These are phyloP conservation scores for Eolophus roseicapilla DNA, from an alignment of 2,113 vertebrate genomes.

Conservation along the genomic window DNA sequence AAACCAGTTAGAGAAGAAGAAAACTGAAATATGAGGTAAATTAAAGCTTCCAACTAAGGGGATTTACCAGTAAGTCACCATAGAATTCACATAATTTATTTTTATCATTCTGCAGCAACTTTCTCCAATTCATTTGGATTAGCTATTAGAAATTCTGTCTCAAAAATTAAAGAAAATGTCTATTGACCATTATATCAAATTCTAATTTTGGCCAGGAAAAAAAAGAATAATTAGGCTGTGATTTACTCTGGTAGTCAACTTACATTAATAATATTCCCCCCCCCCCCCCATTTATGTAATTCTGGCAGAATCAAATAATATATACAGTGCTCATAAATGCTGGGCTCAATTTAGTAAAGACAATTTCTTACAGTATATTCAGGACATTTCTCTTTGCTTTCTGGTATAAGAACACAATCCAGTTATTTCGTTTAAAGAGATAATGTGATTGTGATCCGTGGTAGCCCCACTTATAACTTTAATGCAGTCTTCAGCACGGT, in stretches of 20 bases:
- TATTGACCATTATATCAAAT: constrained; percentile 65
- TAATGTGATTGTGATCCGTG: not conserved
- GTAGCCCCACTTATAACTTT: not conserved
- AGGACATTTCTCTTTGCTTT: constrained; percentile 39
- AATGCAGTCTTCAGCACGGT: not conserved
- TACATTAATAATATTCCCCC: not conserved
- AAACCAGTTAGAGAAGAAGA: not conserved
- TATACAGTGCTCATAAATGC: constrained; percentile 5
- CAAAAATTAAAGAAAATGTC: constrained; percentile 62
- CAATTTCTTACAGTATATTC: constrained; percentile 52
- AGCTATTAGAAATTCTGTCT: constrained; percentile 41
- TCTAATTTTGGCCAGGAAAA: constrained; percentile 55
- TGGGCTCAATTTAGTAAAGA: constrained; percentile 50
- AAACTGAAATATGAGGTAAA: constrained; percentile 54
- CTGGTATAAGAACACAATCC: not conserved
- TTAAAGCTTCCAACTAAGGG: constrained; percentile 48
- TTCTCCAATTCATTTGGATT: constrained; percentile 45
- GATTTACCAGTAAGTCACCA: constrained; percentile 62
- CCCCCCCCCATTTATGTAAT: not conserved
- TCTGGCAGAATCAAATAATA: constrained; percentile 53
- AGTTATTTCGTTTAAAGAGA: not conserved
- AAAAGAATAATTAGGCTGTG: constrained; percentile 35
- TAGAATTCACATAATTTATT: constrained; percentile 60
- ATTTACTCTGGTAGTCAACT: constrained; percentile 55
- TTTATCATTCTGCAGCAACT: constrained; percentile 60